Evolutionary conservation across 2,797 vertebrate genomes (phyloP).

Genomic region (Lagocephalus sceleratus): DNA sequence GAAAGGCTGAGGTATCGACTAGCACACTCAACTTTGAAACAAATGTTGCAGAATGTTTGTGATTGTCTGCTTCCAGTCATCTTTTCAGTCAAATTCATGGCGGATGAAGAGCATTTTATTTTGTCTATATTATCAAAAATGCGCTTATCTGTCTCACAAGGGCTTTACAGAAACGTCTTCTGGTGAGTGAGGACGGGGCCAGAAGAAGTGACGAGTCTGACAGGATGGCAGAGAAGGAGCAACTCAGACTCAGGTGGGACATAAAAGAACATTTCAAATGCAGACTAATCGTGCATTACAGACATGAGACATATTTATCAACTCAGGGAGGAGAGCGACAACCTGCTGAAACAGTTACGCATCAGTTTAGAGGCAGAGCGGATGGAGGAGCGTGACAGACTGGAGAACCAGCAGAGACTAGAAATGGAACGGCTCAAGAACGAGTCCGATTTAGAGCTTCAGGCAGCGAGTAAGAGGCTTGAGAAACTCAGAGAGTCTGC

Average conservation of each 20-base stretch:
- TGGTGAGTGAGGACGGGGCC: constrained; percentile 72
- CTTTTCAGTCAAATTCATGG: neutral
- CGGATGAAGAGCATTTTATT: neutral
- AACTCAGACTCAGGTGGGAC: constrained; percentile 75
- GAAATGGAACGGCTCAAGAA: too few species aligned
- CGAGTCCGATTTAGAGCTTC: too few species aligned
- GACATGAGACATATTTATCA: too few species aligned
- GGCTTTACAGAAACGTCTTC: constrained; percentile 62
- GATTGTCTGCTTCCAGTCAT: neutral
- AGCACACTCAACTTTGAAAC: neutral
- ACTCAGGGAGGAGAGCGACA: too few species aligned
- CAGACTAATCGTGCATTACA: too few species aligned
- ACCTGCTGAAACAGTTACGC: too few species aligned
- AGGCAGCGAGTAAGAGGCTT: constrained; percentile 25
- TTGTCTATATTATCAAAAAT: neutral
- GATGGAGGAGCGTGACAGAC: too few species aligned
- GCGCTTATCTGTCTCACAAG: constrained; percentile 48
- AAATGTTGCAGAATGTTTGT: too few species aligned
- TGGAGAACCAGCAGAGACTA: too few species aligned
- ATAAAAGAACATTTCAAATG: too few species aligned
- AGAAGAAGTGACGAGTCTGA: constrained; percentile 64
- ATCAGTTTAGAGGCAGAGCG: too few species aligned
- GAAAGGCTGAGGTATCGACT: constrained; percentile 75
- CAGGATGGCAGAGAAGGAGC: constrained; percentile 40
- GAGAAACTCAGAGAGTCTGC: constrained; percentile 61